phyloP scores from a whole-genome alignment of 2,888 invertebrate species.

The Sturmia bella region DNA sequence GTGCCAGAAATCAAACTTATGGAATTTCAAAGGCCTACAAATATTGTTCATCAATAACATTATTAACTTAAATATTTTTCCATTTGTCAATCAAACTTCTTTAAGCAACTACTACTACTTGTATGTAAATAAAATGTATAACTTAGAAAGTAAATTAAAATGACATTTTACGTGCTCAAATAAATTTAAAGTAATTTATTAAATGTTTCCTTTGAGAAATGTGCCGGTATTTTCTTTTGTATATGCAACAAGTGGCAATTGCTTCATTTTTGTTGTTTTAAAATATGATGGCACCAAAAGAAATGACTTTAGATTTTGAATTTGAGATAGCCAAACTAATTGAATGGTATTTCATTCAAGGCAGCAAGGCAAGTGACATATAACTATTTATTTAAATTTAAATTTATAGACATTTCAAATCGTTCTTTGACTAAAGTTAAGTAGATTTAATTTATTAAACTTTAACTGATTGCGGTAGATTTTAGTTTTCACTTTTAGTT shows the following conservation, averaged over 20 bases:
- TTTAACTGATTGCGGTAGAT: not conserved
- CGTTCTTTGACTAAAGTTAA: too few species aligned
- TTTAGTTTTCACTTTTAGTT: not conserved
- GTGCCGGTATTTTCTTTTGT: not conserved
- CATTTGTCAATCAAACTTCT: not conserved
- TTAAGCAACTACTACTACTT: not conserved
- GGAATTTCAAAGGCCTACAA: too few species aligned
- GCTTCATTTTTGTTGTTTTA: not conserved
- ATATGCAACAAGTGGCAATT: not conserved
- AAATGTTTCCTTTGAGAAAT: not conserved
- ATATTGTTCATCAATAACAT: too few species aligned
- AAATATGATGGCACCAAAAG: not conserved
- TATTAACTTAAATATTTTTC: too few species aligned
- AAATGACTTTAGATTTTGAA: constrained; percentile 1
- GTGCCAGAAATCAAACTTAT: too few species aligned
- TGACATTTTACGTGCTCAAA: constrained; percentile 4
- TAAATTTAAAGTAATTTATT: not conserved
- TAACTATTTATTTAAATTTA: too few species aligned
- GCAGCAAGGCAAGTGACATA: too few species aligned
- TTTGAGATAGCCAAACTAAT: not conserved
- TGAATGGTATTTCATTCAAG: not conserved
- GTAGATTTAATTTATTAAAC: too few species aligned
- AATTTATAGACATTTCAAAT: not conserved
- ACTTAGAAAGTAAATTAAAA: too few species aligned
- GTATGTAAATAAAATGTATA: not conserved